Percentiles rank a stretch among this genome's conserved stretches.
Conservation (phyloP, 2,113 vertebrate genomes). For the Empidonax traillii region DNA sequence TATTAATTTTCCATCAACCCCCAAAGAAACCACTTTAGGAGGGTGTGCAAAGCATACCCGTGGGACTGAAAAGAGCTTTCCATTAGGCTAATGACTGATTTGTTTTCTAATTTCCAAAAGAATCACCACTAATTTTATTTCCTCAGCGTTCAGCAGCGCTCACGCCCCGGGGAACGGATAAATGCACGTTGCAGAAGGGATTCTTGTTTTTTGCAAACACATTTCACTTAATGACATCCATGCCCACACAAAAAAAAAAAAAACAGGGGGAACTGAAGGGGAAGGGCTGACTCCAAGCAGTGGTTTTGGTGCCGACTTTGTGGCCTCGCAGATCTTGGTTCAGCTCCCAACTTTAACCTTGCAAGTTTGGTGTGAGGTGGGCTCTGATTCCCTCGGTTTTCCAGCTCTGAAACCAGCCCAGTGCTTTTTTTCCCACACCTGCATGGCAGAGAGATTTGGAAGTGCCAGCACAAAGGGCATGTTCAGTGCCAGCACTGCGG, state of each 20-base stretch:
- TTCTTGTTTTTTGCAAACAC: neutral
- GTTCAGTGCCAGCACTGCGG: accelerated
- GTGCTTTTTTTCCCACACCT: neutral
- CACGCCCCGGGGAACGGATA: neutral
- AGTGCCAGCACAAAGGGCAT: neutral
- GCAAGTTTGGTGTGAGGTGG: accelerated
- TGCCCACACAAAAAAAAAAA: neutral
- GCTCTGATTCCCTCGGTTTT: neutral
- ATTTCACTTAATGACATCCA: neutral
- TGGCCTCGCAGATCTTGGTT: neutral
- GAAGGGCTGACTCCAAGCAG: neutral
- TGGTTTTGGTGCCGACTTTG: neutral
- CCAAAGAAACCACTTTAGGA: neutral
- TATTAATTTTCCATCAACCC: neutral
- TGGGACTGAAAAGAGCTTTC: neutral
- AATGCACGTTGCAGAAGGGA: neutral
- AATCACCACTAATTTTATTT: constrained; percentile 31
- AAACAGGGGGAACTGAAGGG: neutral
- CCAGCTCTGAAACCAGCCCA: neutral
- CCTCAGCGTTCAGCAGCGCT: neutral
- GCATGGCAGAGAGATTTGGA: neutral
- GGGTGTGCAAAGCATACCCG: neutral
- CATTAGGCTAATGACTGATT: constrained; percentile 8
- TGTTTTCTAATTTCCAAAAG: neutral
- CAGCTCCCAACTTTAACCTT: neutral